These are phyloP conservation scores for Athalia circularis DNA, from an alignment of 2,888 invertebrate genomes.

Conservation along the genomic window DNA sequence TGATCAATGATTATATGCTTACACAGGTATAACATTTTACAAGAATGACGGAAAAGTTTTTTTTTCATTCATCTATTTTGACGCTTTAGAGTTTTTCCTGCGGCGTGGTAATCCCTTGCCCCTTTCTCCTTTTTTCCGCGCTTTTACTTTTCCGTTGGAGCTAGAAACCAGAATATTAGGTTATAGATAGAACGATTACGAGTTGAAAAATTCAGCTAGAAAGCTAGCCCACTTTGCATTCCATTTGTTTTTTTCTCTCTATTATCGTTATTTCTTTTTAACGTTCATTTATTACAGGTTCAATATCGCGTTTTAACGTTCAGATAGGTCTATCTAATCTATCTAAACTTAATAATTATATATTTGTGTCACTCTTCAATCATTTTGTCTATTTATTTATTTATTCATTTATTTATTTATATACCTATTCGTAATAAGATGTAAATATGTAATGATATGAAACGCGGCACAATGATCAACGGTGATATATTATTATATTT, in stretches of 20 bases:
- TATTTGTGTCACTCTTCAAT: constrained; percentile 28
- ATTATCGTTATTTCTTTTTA: not conserved
- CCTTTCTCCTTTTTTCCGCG: not conserved
- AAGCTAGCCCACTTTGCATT: too few relatives aligned
- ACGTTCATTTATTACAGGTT: constrained; percentile 9
- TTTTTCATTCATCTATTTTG: not conserved
- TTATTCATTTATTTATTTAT: not conserved
- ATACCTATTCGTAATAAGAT: not conserved
- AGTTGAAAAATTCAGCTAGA: too few relatives aligned
- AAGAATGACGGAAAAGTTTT: constrained; percentile 14
- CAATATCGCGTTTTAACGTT: constrained; percentile 17
- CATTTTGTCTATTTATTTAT: not conserved
- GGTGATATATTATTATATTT: constrained; percentile 57
- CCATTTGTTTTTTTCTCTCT: not conserved
- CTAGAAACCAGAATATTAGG: too few relatives aligned
- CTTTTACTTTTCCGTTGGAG: not conserved
- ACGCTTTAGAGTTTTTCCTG: not conserved
- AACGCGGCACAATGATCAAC: constrained; percentile 66
- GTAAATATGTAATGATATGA: constrained; percentile 64
- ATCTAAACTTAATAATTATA: constrained; percentile 28
- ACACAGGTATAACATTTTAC: not conserved
- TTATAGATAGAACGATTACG: too few relatives aligned
- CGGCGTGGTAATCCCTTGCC: constrained; percentile 22
- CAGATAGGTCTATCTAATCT: constrained; percentile 36
- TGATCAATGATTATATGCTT: not conserved